phyloP scores from a whole-genome alignment of 2,113 vertebrate genomes.

The Gallinago paraguaiae region DNA sequence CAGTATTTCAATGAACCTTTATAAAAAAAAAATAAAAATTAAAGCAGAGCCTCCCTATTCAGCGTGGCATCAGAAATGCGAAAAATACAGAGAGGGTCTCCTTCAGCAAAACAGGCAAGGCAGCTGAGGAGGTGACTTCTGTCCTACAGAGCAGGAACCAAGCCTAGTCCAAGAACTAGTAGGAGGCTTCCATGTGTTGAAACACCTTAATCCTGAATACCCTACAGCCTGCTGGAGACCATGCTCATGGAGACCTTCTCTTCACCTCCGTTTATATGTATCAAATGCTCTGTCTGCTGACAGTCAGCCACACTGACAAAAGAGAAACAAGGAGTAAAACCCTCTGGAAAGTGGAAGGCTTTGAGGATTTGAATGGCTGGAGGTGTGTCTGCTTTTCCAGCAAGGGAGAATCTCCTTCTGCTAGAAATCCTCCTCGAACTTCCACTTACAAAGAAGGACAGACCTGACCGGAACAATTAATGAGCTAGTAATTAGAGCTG shows the following conservation, averaged over 20 bases:
- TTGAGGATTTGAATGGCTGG: background rate
- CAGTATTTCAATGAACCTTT: background rate
- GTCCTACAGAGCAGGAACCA: background rate
- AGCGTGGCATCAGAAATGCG: background rate
- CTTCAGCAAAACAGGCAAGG: background rate
- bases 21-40: background rate
- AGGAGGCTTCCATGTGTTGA: background rate
- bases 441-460: background rate
- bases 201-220: background rate
- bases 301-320: background rate
- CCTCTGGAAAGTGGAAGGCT: background rate
- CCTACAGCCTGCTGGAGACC: background rate
- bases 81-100: background rate
- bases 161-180: fast-evolving
- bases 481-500: background rate
- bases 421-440: background rate
- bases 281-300: background rate
- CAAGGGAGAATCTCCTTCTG: background rate
- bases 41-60: background rate
- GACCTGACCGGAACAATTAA: background rate
- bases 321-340: background rate
- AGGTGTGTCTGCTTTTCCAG: background rate
- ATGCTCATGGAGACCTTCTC: background rate
- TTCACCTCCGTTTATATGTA: background rate
- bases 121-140: background rate